These are phyloP conservation scores for Steatocranus sp. DNA, from an alignment of 2,797 vertebrate genomes.

Conservation along the genomic window DNA sequence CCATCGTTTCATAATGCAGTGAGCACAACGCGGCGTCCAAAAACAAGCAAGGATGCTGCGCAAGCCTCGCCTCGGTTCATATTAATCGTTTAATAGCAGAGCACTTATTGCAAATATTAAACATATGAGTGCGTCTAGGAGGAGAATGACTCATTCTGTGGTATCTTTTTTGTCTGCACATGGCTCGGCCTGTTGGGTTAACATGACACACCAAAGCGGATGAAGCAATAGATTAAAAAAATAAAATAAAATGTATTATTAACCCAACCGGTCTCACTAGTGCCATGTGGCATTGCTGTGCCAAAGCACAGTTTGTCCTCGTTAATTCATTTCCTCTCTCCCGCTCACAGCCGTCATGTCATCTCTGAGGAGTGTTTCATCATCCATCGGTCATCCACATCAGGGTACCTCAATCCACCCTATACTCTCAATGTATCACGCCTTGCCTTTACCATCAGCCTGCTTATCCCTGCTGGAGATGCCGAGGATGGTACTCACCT, in stretches of 20 bases:
- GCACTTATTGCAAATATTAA: background rate
- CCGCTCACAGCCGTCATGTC: slow-evolving; percentile 31
- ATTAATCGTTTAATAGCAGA: background rate
- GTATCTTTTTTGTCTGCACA: background rate
- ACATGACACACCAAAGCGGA: background rate
- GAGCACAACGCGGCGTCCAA: background rate
- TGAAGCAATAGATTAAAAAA: background rate
- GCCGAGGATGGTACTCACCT: slow-evolving; percentile 31
- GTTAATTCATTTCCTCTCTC: slow-evolving; percentile 5
- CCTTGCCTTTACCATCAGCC: background rate
- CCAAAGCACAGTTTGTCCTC: slow-evolving; percentile 19
- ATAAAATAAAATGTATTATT: fast-evolving
- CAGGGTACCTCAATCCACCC: background rate
- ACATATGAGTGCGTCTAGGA: background rate
- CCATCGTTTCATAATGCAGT: slow-evolving; percentile 30
- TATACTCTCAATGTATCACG: background rate
- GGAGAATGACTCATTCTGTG: background rate
- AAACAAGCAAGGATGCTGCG: background rate
- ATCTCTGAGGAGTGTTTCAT: slow-evolving; percentile 73
- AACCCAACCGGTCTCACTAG: background rate
- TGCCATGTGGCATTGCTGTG: slow-evolving; percentile 7
- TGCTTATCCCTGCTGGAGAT: background rate
- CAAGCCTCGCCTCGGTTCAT: slow-evolving; percentile 1
- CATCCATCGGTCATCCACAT: slow-evolving; percentile 51
- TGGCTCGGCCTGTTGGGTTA: background rate